Base-by-base conservation (phyloP, 2,888 invertebrate species). In the Cephalotes varians region DNA sequence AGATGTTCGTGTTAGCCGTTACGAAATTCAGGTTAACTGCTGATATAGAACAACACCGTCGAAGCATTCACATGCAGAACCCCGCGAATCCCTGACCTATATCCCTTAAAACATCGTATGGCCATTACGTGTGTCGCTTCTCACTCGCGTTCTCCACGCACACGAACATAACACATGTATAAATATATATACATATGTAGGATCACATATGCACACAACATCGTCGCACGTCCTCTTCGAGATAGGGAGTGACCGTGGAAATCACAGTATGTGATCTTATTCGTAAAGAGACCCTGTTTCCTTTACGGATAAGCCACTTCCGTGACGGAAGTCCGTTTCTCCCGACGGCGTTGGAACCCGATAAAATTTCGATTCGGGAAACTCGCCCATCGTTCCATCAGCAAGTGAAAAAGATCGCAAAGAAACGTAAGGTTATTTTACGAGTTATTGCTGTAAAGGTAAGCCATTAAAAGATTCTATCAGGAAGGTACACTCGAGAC, bases 21-120 rank as follows among this genome's bases (percentile, higher is more conserved):
- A 49, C 47, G 64, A 88, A 88, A 88, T 88, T 85, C 81, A 74
- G 88, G 88, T 88, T 88, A 88, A 88, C 84, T 67, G 77, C 31
- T 72, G 81, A 82, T 81, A 73, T 86, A 84, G 83, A 82, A 82
- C 80, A 82, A 87, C 84, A 62, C 65, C 65, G 82, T 71, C 65
- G 85, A 84, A 80, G 71, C 86, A 79, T 89, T 86, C 80, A 51
- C 79, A 72, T 28, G 60, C 71, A 84, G 83, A 74, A 84, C 81
- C 88, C 81, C 76, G 79, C 82, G 87, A 87, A 90, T 90, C 88
- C 88, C 83, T 90, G 90, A 90, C 90, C 90, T 84, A 90, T 90
- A 90, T 90, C 86, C 87, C 82, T 90, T 84, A 83, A 89, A 90
- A 90, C 88, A 90, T 90, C 87, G 83, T 84, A 88, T 85, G 82